Evolutionary conservation across 2,113 vertebrate species (phyloP).

Genomic region (Garra rufa): DNA sequence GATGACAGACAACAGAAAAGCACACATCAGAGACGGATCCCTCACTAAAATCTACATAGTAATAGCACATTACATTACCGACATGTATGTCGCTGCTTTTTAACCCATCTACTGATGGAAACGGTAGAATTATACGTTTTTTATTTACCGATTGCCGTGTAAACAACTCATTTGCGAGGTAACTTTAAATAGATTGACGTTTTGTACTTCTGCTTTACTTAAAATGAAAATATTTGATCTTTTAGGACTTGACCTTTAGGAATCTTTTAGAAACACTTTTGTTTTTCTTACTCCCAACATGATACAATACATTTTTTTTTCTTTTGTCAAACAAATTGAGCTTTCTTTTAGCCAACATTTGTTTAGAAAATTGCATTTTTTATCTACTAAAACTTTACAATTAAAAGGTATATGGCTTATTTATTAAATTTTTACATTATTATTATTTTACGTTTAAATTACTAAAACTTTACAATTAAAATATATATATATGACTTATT

Average conservation of each 20-base stretch:
- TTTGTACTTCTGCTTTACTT: neutral
- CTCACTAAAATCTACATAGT: constrained; percentile 43
- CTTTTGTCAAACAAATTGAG: neutral
- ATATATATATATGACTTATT: too few relatives aligned
- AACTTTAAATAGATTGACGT: neutral
- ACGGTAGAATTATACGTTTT: neutral
- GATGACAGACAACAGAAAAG: constrained; percentile 57
- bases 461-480: too few relatives aligned
- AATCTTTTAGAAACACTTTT: neutral
- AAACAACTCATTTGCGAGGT: neutral
- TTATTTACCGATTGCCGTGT: neutral
- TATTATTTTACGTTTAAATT: too few relatives aligned
- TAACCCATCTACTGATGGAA: neutral
- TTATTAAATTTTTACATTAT: too few relatives aligned
- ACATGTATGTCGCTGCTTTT: neutral
- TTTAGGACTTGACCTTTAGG: neutral
- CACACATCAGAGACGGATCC: constrained; percentile 47
- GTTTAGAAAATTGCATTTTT: too few relatives aligned
- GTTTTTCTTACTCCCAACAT: neutral
- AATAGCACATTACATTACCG: constrained; percentile 32
- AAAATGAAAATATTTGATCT: neutral
- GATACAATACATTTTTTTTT: neutral
- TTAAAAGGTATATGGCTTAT: too few relatives aligned
- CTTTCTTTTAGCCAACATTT: too few relatives aligned
- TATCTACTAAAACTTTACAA: too few relatives aligned